A percentile compares a stretch with the other conserved stretches of the same genome.
phyloP scores from a whole-genome alignment of 2,113 vertebrate genomes.

The Sturnira hondurensis region DNA sequence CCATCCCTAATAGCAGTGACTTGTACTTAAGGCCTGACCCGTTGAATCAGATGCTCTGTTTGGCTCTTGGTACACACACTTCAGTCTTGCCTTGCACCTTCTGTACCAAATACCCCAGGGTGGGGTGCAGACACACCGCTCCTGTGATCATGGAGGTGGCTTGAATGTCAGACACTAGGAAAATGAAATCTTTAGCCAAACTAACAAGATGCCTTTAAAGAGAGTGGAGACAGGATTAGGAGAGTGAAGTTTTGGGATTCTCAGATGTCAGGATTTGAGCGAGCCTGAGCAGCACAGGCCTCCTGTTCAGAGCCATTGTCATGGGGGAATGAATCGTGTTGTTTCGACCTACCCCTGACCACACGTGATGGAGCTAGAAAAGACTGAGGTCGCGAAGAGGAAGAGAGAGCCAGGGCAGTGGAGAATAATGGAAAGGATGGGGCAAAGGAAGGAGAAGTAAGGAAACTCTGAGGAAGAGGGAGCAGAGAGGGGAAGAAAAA shows the following conservation, averaged over 20 bases:
- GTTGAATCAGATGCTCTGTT: not conserved
- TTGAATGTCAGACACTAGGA: not conserved
- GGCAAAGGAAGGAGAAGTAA: not conserved
- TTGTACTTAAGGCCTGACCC: not conserved
- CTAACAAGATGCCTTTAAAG: not conserved
- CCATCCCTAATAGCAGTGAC: not conserved
- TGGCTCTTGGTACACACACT: not conserved
- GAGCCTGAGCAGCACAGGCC: not conserved
- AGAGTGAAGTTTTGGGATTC: not conserved
- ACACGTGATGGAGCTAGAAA: not conserved
- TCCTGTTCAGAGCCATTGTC: not conserved
- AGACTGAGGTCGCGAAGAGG: not conserved
- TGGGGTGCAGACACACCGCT: not conserved
- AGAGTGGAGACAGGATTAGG: not conserved
- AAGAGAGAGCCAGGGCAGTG: not conserved
- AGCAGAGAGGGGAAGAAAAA: not conserved
- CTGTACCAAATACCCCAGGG: not conserved
- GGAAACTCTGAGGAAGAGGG: not conserved
- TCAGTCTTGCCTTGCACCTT: not conserved
- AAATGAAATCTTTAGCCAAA: not conserved
- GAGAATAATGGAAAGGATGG: not conserved
- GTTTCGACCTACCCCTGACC: not conserved
- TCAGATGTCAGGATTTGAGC: not conserved
- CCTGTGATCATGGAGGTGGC: not conserved
- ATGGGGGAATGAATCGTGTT: not conserved